These are phyloP conservation scores for Agrochola lychnidis DNA, from an alignment of 2,888 invertebrate genomes.

Conservation along the genomic window DNA sequence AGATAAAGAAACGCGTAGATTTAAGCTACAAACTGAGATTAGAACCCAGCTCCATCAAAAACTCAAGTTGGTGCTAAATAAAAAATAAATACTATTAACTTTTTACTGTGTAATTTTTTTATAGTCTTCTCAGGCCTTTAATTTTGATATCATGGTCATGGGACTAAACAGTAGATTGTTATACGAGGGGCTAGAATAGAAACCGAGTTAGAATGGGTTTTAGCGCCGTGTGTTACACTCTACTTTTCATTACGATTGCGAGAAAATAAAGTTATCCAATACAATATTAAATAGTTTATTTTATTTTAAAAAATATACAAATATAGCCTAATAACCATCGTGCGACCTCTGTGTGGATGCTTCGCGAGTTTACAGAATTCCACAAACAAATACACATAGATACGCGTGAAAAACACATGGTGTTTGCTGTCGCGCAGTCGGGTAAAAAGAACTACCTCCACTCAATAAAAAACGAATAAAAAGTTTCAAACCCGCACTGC, in stretches of 20 bases:
- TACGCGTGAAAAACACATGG: not conserved
- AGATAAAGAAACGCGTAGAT: not conserved
- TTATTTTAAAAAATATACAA: not conserved
- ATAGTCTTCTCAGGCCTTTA: not conserved
- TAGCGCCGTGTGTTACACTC: too few species aligned
- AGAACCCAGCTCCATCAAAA: not conserved
- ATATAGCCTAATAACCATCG: not conserved
- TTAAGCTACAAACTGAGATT: not conserved
- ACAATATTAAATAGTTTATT: too few species aligned
- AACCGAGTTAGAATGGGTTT: too few species aligned
- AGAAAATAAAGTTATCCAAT: too few species aligned
- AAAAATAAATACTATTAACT: not conserved
- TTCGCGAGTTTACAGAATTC: not conserved
- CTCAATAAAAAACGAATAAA: not conserved
- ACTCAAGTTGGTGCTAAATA: not conserved
- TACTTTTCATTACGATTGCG: too few species aligned
- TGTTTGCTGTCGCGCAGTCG: not conserved
- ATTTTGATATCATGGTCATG: not conserved
- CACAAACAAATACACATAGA: not conserved
- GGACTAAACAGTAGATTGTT: too few species aligned
- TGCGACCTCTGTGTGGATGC: too few species aligned
- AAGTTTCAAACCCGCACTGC: not conserved
- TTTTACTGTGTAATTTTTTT: not conserved
- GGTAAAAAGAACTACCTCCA: not conserved
- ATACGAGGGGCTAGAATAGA: too few species aligned